Base-by-base conservation (phyloP, 2,113 vertebrate species). In the Prolemur simus region DNA sequence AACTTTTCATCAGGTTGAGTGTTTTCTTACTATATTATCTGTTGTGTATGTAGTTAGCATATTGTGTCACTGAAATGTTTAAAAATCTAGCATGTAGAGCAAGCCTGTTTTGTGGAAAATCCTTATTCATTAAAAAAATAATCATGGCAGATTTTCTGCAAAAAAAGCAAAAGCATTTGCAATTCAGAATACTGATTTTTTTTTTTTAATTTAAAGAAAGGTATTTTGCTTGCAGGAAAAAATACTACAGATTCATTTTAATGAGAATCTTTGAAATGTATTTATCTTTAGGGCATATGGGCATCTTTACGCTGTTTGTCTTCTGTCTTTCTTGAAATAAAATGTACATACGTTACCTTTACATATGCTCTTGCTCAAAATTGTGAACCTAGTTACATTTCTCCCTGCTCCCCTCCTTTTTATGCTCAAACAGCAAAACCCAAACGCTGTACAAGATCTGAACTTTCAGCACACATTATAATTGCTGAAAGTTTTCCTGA, bases 1-100 rank as follows among this genome's bases (percentile, higher is more conserved):
- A 99, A 99, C 99, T 99, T 99, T 99, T 99, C 99, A 99, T 99
- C 99, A 99, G 98, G 99, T 99, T 99, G 99, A 99, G 99, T 99
- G 99, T 99, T 99, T 99, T 99, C 99, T 99, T 99, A 99, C 98
- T 99, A 98, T 99, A 99, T 99, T 99, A 98, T 99, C 98, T 99
- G 98, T 99, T 99, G 98, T 99, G 98, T 99, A 99, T 98, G 99
- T 99, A 99, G 99, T 99, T 99, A 99, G 99, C 98, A 98, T 98
- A 99, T 99, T 99, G 99, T 99, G 99, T 99, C 99, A 99, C 99
- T 99, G 98, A 99, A 99, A 99, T 99, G 99, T 99, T 99, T 98
- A 98, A 98, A 98, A 98, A 99, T 95, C 98, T 99, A 99, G 99
- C 99, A 99, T 99, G 99, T 99, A 99, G 99, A 99, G 98, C 98